These are phyloP conservation scores for Tetramorium parvispinum DNA, from an alignment of 1,140 invertebrate genomes.

Conservation along the genomic window DNA sequence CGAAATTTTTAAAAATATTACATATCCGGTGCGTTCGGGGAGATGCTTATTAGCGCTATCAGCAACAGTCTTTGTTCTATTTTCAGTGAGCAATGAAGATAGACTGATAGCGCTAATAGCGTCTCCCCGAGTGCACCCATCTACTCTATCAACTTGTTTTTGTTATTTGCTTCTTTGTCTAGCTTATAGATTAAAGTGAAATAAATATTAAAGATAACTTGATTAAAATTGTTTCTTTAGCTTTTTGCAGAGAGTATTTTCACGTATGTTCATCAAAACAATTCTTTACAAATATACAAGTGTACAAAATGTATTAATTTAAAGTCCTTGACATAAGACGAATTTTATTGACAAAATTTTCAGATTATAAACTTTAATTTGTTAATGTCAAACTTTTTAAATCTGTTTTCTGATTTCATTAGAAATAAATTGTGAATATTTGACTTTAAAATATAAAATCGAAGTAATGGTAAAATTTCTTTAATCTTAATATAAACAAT, in stretches of 20 bases:
- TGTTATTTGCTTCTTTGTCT: neutral
- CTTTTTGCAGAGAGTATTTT: neutral
- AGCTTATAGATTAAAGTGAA: neutral
- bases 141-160: neutral
- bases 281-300: too few species aligned
- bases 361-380: slow-evolving; percentile 1
- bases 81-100: too few species aligned
- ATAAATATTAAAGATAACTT: neutral
- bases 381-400: neutral
- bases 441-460: neutral
- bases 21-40: too few species aligned
- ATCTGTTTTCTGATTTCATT: neutral
- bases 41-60: too few species aligned
- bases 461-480: neutral
- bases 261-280: neutral
- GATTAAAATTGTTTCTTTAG: neutral
- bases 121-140: too few species aligned
- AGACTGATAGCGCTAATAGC: too few species aligned
- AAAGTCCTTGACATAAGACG: neutral
- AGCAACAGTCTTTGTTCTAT: too few species aligned
- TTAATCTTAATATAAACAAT: neutral
- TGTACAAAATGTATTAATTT: neutral
- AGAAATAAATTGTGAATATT: neutral
- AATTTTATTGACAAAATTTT: neutral
- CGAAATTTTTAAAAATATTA: neutral